phyloP scores from a whole-genome alignment of 2,113 vertebrate species.

The Pollachius pollachius region DNA sequence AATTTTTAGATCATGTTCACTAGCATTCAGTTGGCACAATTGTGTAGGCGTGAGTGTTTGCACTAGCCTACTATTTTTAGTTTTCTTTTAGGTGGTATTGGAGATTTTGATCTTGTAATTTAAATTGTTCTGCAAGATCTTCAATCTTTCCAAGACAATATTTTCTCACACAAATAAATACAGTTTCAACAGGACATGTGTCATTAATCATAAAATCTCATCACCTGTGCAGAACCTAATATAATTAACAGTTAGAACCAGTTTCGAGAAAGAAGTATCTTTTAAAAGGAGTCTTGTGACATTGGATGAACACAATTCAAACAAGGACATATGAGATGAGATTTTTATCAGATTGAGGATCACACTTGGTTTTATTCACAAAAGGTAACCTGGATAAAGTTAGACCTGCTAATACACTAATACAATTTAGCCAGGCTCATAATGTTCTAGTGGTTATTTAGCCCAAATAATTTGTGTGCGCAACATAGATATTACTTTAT shows the following conservation, averaged over 20 bases:
- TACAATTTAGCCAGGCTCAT: conserved; percentile 17
- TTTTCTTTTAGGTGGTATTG: conserved; percentile 32
- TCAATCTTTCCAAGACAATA: conserved; percentile 60
- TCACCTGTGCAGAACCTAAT: neutral
- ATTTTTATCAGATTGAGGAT: conserved; percentile 1
- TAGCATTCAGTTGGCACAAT: conserved; percentile 45
- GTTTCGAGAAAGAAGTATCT: no score
- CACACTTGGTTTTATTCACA: conserved; percentile 21
- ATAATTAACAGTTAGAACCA: no score
- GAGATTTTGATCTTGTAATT: conserved; percentile 60
- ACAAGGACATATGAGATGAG: no score
- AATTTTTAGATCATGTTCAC: conserved; percentile 50
- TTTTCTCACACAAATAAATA: conserved; percentile 74
- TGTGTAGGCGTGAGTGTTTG: conserved; percentile 36
- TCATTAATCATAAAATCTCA: neutral
- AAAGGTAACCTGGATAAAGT: conserved; percentile 17
- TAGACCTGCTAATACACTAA: conserved; percentile 14
- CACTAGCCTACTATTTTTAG: conserved; percentile 22
- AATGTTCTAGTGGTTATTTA: conserved; percentile 27
- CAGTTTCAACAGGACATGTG: conserved; percentile 52
- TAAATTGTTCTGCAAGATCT: conserved; percentile 59
- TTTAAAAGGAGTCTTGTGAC: no score
- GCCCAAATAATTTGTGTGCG: neutral
- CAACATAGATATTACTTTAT: neutral
- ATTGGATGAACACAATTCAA: no score